These are phyloP conservation scores for Cheilosia soror DNA, from an alignment of 2,888 invertebrate species.

Conservation along the genomic window DNA sequence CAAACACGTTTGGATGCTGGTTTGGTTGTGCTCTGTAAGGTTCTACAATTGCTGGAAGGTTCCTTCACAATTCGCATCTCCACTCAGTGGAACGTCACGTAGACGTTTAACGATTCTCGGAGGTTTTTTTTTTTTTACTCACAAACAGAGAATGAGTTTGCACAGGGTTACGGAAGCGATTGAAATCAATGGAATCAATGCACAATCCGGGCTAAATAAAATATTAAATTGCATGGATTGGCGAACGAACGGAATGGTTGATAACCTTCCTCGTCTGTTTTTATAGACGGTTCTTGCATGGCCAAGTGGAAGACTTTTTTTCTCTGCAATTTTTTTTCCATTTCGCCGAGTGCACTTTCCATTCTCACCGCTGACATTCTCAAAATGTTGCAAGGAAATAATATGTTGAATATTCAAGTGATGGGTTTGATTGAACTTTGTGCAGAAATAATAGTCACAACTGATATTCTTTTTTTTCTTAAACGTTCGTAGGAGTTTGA, in stretches of 20 bases:
- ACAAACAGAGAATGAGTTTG: constrained; percentile 46
- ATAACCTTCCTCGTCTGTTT: constrained; percentile 21
- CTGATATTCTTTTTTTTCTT: too few species aligned
- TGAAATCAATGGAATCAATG: constrained; percentile 73
- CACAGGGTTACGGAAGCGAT: constrained; percentile 53
- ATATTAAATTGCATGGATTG: constrained; percentile 74
- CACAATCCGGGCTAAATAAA: constrained; percentile 73
- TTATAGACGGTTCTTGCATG: constrained; percentile 12
- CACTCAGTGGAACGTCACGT: constrained; percentile 62
- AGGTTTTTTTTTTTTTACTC: constrained; percentile 4
- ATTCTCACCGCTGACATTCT: too few species aligned
- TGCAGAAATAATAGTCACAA: too few species aligned
- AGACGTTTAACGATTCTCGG: constrained; percentile 55
- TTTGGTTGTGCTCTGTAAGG: constrained; percentile 53
- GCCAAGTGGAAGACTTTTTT: constrained; percentile 20
- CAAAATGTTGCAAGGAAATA: too few species aligned
- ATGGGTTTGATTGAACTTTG: too few species aligned
- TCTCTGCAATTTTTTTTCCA: not conserved
- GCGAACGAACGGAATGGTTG: constrained; percentile 31
- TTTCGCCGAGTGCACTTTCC: too few species aligned
- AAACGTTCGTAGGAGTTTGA: too few species aligned
- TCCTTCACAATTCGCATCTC: constrained; percentile 50
- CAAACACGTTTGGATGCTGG: constrained; percentile 68
- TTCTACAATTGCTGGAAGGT: constrained; percentile 58
- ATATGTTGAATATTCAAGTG: too few species aligned